A percentile compares a stretch with the other conserved stretches of the same genome.
Conservation (phyloP, 2,113 vertebrate species). For the Sarotherodon lohbergeri region DNA sequence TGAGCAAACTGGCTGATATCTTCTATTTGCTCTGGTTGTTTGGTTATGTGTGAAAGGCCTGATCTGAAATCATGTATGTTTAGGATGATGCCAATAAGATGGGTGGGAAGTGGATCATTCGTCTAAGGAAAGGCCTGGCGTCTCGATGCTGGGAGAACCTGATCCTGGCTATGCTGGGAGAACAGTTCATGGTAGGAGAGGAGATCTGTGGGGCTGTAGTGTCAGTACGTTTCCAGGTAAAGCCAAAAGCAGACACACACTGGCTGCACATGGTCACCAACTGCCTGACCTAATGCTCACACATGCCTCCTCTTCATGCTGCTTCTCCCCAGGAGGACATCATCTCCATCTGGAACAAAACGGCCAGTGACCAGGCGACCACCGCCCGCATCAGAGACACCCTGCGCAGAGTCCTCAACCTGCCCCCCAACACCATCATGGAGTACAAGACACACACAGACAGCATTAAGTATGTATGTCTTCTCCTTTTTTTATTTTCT, state of each 20-base stretch:
- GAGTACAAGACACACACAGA: slow-evolving; percentile 83
- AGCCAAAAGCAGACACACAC: neutral
- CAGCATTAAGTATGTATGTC: slow-evolving; percentile 80
- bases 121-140: slow-evolving; percentile 77
- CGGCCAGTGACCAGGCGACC: slow-evolving; percentile 77
- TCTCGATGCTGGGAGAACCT: slow-evolving; percentile 84
- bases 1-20: slow-evolving; percentile 5
- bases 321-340: slow-evolving; percentile 75
- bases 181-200: slow-evolving; percentile 84
- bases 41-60: neutral
- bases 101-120: slow-evolving; percentile 83
- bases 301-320: neutral
- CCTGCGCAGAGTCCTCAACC: slow-evolving; percentile 77
- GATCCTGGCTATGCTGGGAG: slow-evolving; percentile 80
- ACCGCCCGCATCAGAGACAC: slow-evolving; percentile 81
- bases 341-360: slow-evolving; percentile 84
- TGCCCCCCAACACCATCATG: slow-evolving; percentile 82
- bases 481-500: slow-evolving; percentile 29
- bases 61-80: neutral
- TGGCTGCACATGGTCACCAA: neutral
- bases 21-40: neutral
- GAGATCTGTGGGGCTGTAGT: slow-evolving; percentile 83
- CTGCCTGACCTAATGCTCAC: neutral
- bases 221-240: slow-evolving; percentile 81
- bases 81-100: slow-evolving; percentile 82